Base-by-base conservation (phyloP, 2,113 vertebrate genomes). In the Dicaeum eximium region DNA sequence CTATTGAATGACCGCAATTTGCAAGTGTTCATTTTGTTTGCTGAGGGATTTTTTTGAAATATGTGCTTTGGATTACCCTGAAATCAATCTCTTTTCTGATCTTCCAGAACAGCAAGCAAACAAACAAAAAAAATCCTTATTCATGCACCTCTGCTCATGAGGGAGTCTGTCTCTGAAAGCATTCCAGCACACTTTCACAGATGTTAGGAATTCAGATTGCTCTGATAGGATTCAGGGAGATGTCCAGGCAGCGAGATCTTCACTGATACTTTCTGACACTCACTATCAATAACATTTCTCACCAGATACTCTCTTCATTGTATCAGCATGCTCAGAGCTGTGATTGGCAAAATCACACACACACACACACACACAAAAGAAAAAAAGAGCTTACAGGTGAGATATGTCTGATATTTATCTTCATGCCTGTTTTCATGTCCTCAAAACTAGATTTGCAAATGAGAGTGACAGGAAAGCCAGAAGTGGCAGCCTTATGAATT, bases 41-140 rank as follows among this genome's bases (percentile, higher is more conserved):
- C 54, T 88, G 54, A 86, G 33, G 60, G 15, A 25, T 1, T 37
- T 81, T 80, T 87, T 82, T 13, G 5, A 70, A 88, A 77, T 47
- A 54, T 7, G 6, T 66, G 19, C 24, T 96, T 92, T 90, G 71
- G 62, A 57, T 92, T 86, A 62, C 66, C 23, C 66, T 80, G 71
- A 75, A 90, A 75, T 92, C 75, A 88, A 31, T 88, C 66, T 54
- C 53, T 72, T 79, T 80, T 75, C 81, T 65, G 79, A 96, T 93
- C 85, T 93, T 88, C 33, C 92, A 88, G 45, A 82, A 42, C 79
- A 62, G 38, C 37, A 75, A 82, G 69, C 35, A 89, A 87, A 48
- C 35, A 91, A 92, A 31, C 13, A 65, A 80, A 44, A 88, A 40
- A 56, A 42, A 50, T 78, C 64, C 53, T 96, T 89, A 72, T 85